Evolutionary conservation across 2,113 vertebrate genomes (phyloP).

Genomic region (Otus sunia): DNA sequence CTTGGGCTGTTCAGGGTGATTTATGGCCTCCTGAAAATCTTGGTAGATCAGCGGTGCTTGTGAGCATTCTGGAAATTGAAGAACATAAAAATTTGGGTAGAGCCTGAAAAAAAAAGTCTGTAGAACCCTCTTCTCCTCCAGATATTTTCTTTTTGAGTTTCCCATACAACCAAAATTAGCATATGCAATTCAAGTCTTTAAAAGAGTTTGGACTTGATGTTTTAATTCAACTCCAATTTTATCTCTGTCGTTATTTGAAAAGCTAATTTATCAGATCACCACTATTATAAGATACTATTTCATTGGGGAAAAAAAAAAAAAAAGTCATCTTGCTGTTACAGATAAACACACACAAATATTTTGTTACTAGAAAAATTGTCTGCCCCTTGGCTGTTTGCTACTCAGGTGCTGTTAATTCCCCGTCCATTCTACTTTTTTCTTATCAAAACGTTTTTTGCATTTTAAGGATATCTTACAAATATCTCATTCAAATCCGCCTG

Average conservation of each 20-base stretch:
- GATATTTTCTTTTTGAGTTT: neutral
- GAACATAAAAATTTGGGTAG: neutral
- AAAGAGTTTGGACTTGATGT: neutral
- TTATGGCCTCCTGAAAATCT: neutral
- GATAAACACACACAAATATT: neutral
- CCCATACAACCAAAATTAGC: neutral
- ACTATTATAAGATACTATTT: neutral
- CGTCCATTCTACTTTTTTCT: neutral
- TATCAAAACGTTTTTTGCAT: neutral
- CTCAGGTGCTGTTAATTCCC: neutral
- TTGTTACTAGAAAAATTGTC: neutral
- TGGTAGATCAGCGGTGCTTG: neutral
- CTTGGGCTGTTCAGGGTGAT: neutral
- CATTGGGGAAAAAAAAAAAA: neutral
- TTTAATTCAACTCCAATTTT: neutral
- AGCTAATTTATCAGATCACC: neutral
- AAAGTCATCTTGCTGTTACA: neutral
- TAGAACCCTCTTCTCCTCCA: neutral
- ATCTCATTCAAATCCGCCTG: neutral
- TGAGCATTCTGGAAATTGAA: neutral
- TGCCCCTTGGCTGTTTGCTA: neutral
- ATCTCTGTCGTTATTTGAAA: neutral
- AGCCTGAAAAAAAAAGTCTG: neutral
- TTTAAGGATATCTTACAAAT: neutral
- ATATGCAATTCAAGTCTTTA: neutral